Conservation (phyloP, 2,888 invertebrate species). For the Axea sp. region DNA sequence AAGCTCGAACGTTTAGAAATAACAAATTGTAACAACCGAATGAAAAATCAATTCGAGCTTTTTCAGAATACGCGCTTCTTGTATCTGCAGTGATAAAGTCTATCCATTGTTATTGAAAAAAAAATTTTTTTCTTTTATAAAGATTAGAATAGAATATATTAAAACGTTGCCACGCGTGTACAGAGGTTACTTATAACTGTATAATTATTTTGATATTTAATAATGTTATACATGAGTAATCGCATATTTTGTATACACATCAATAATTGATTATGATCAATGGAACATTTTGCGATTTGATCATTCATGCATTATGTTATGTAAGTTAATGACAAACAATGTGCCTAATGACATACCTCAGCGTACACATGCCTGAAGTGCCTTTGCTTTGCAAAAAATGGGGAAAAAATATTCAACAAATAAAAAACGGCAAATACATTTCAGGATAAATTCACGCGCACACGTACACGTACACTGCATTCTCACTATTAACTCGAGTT, state of each 20-base stretch:
- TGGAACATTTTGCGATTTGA: conserved; percentile 43
- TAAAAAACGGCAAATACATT: conserved; percentile 35
- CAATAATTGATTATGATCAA: conserved; percentile 56
- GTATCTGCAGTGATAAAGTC: conserved; percentile 26
- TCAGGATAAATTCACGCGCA: conserved; percentile 22
- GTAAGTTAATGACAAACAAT: conserved; percentile 62
- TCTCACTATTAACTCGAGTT: conserved; percentile 71
- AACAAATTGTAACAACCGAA: not conserved
- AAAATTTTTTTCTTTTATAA: conserved; percentile 32
- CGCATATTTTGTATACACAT: conserved; percentile 66
- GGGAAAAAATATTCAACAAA: not conserved
- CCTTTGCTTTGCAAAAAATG: conserved; percentile 28
- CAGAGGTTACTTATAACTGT: conserved; percentile 73
- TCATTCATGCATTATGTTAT: conserved; percentile 44
- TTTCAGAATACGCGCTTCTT: conserved; percentile 23
- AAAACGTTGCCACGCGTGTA: conserved; percentile 64
- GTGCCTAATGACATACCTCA: conserved; percentile 78
- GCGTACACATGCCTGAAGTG: conserved; percentile 64
- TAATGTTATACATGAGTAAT: conserved; percentile 65
- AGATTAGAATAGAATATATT: conserved; percentile 46
- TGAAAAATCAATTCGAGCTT: conserved; percentile 3
- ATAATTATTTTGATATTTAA: conserved; percentile 72
- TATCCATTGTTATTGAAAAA: conserved; percentile 64
- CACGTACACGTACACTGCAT: conserved; percentile 65
- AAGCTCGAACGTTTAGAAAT: too few species aligned